phyloP scores from a whole-genome alignment of 1,140 invertebrate species.

The Eubasilissa regina region DNA sequence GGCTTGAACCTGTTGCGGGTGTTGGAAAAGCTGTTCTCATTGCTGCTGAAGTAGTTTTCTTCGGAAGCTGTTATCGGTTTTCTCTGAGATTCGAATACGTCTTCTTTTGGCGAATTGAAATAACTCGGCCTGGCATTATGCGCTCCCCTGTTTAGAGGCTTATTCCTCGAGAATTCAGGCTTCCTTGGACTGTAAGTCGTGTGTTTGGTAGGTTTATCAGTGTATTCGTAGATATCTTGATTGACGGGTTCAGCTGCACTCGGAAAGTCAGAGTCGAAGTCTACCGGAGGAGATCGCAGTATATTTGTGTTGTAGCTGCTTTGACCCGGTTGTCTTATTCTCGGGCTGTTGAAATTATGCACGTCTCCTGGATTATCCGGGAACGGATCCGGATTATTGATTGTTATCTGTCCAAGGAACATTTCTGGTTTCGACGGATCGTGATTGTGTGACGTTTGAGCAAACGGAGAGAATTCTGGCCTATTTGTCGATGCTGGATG shows the following conservation, averaged over 20 bases:
- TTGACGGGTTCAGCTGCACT: conserved; percentile 69
- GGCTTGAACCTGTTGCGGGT: conserved; percentile 59
- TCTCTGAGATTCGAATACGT: conserved; percentile 39
- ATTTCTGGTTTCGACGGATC: conserved; percentile 74
- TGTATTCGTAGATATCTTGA: conserved; percentile 69
- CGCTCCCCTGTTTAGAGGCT: conserved; percentile 32
- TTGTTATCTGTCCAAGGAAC: conserved; percentile 74
- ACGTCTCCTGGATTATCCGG: conserved; percentile 57
- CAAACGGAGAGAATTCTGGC: conserved; percentile 68
- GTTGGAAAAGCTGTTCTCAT: conserved; percentile 63
- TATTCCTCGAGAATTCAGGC: conserved; percentile 50
- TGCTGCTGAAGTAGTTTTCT: conserved; percentile 65
- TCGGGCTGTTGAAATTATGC: conserved; percentile 49
- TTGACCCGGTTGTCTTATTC: conserved; percentile 50
- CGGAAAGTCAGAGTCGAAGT: conserved; percentile 56
- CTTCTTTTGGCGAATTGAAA: conserved; percentile 47
- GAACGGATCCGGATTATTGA: conserved; percentile 72
- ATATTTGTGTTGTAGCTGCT: conserved; percentile 46
- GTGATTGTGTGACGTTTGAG: conserved; percentile 70
- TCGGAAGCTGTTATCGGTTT: conserved; percentile 68
- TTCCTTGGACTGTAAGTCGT: conserved; percentile 70
- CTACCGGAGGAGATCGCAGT: conserved; percentile 32
- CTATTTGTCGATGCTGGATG: conserved; percentile 70
- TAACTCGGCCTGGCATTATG: conserved; percentile 50
- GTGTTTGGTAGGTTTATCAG: conserved; percentile 59